A percentile compares a stretch with the other conserved stretches of the same genome.
These are phyloP conservation scores for Morus bassanus DNA, from an alignment of 2,797 vertebrate species.

Conservation along the genomic window DNA sequence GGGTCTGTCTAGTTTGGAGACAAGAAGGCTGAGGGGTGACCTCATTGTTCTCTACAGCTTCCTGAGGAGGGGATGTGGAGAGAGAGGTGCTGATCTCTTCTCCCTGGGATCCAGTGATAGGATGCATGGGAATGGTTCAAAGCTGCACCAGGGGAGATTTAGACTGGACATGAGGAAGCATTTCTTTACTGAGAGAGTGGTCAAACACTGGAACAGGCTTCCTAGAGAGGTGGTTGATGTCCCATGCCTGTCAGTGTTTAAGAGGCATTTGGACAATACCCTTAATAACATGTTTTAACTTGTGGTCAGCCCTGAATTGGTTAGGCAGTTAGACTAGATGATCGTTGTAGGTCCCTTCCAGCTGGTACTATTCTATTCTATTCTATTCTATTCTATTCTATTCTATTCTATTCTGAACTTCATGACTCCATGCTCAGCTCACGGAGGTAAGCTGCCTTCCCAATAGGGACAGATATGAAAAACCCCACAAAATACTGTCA, in stretches of 20 bases:
- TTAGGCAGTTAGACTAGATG: background rate
- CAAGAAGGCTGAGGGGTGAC: too few relatives aligned
- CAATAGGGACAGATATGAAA: background rate
- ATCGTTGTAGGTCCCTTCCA: background rate
- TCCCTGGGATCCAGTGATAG: too few relatives aligned
- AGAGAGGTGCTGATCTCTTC: too few relatives aligned
- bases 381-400: background rate
- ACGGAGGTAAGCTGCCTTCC: background rate
- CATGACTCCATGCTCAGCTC: background rate
- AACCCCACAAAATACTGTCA: background rate
- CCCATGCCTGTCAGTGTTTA: background rate
- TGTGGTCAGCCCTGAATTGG: background rate
- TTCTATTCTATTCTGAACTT: background rate
- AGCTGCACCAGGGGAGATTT: too few relatives aligned
- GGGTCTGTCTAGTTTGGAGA: too few relatives aligned
- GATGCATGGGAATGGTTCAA: too few relatives aligned
- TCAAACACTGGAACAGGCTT: background rate
- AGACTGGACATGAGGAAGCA: background rate
- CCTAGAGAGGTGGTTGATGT: background rate
- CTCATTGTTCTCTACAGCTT: too few relatives aligned
- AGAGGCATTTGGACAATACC: background rate
- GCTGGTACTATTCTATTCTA: background rate
- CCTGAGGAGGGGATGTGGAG: too few relatives aligned
- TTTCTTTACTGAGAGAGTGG: background rate
- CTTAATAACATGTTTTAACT: background rate